Conservation (phyloP, 2,797 vertebrate genomes). For the Megaceryle alcyon region DNA sequence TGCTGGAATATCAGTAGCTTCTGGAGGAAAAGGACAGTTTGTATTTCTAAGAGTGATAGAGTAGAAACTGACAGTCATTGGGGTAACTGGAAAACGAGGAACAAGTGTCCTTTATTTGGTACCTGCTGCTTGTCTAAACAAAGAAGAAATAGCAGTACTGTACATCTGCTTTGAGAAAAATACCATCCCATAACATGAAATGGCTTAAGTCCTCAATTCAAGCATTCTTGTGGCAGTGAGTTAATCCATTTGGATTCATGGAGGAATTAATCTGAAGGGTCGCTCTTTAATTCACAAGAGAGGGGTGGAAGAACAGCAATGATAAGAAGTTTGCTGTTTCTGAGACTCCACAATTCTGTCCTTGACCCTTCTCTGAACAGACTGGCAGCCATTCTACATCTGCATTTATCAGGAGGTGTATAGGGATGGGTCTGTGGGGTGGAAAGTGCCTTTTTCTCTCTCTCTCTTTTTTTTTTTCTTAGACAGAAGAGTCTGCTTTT, state of each 20-base stretch:
- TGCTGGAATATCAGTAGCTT: neutral
- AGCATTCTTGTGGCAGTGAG: constrained; percentile 7
- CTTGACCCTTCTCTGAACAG: neutral
- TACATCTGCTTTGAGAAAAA: constrained; percentile 26
- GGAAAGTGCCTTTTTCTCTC: neutral
- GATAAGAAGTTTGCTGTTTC: neutral
- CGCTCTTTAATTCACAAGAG: neutral
- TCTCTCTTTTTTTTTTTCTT: neutral
- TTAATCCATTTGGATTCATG: neutral
- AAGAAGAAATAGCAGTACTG: constrained; percentile 13
- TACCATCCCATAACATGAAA: constrained; percentile 14
- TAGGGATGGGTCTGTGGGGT: neutral
- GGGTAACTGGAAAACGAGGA: neutral
- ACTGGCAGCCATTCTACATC: constrained; percentile 35
- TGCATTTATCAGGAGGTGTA: neutral
- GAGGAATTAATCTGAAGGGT: neutral
- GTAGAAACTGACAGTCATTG: neutral
- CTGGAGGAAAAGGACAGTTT: neutral
- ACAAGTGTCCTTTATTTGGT: constrained; percentile 39
- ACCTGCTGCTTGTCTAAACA: constrained; percentile 19
- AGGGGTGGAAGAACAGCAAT: neutral
- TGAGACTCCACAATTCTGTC: neutral
- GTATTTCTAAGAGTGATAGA: neutral
- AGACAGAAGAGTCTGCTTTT: neutral
- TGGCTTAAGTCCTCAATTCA: constrained; percentile 30